Base-by-base conservation (phyloP, 1,140 invertebrate species). In the Drosophila albomicans region DNA sequence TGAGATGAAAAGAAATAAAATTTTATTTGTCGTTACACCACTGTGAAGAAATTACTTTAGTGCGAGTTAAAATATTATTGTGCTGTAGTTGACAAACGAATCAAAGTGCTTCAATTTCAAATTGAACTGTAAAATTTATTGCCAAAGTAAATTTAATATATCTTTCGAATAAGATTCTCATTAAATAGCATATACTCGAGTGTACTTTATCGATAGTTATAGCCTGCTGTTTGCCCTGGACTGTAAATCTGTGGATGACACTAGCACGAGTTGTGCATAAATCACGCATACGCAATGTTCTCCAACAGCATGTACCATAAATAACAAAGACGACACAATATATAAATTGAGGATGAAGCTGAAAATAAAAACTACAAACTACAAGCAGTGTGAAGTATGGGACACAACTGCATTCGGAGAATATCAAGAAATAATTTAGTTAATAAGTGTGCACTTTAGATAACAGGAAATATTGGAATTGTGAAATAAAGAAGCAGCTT, bases 251-350 rank as follows among this genome's bases (percentile, higher is more conserved):
- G 32, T 65, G 45, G 35, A 69, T 48, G 57, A 16, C n/a, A 25
- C 46, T 52, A 52, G 66, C 70, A 64, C 41, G 48, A 62, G 57
- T 43, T 43, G 45, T 46, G n/a, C 41, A 87, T 87, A 87, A 87
- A 88, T 87, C 84, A 87, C 84, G 84, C 58, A 87, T 87, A 88
- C 82, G 82, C 82, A 86, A 61, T 82, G 79, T 68, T 62, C 54
- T 66, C 63, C 62, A 52, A 54, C 64, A 52, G 11, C 62, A 49
- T 67, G 63, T 84, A 82, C 82, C 51, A 87, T 87, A 87, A 87
- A 87, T 87, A 77, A 87, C 46, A 11, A 57, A 67, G 78, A 61
- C 63, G 77, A 71, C 65, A 78, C 58, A 49, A 82, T 45, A 72
- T 43, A 63, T 52, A 72, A 64, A 13, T 41, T 15, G 32, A 16